Evolutionary conservation across 2,797 vertebrate species (phyloP).

Genomic region (Characodon lateralis): DNA sequence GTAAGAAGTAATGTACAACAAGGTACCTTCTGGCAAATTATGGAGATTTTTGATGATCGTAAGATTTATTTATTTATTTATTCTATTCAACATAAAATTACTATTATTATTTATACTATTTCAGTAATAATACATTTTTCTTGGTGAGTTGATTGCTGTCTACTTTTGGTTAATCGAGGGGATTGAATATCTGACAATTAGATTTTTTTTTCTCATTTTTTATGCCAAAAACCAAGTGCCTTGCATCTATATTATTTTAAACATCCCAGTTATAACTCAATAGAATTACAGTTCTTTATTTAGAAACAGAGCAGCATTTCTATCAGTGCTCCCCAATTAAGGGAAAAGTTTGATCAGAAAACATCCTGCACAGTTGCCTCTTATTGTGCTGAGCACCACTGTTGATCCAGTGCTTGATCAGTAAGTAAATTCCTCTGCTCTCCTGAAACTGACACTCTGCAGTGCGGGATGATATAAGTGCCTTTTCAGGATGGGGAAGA

Average conservation of each 20-base stretch:
- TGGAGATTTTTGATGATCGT: not conserved
- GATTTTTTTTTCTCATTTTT: not conserved
- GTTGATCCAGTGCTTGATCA: conserved; percentile 68
- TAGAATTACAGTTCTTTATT: not conserved
- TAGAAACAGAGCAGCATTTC: not conserved
- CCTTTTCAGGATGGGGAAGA: conserved; percentile 56
- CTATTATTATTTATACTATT: not conserved
- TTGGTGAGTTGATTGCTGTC: not conserved
- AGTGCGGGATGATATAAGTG: conserved; percentile 68
- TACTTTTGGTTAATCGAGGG: not conserved
- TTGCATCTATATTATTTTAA: not conserved
- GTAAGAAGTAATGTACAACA: not conserved
- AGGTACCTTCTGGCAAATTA: not conserved
- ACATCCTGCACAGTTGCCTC: conserved; percentile 32
- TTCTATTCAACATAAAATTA: not conserved
- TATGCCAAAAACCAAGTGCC: not conserved
- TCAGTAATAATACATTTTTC: not conserved
- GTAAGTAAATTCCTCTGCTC: conserved; percentile 76
- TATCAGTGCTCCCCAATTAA: not conserved
- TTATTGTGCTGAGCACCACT: conserved; percentile 25
- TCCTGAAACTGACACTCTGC: conserved; percentile 69
- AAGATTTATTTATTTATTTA: not conserved
- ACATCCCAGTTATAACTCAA: not conserved
- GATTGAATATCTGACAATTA: not conserved
- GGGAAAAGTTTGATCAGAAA: not conserved